These are phyloP conservation scores for Amphipyra berbera DNA, from an alignment of 2,888 invertebrate species.

Conservation along the genomic window DNA sequence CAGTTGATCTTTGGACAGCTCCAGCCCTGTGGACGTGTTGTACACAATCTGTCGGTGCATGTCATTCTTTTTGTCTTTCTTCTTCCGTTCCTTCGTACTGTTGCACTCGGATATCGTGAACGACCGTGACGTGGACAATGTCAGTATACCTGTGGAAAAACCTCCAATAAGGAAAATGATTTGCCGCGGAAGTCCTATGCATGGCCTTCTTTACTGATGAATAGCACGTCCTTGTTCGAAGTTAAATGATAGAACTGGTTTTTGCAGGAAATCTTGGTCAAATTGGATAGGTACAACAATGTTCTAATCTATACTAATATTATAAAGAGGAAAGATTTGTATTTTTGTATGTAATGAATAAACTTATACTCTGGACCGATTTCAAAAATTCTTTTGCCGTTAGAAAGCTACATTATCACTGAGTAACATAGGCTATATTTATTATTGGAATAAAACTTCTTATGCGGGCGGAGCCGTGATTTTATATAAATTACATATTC, in stretches of 20 bases:
- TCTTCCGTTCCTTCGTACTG: constrained; percentile 73
- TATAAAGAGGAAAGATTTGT: too few relatives aligned
- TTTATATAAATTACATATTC: neutral
- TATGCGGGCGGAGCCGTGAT: too few relatives aligned
- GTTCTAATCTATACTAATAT: too few relatives aligned
- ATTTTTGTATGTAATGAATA: too few relatives aligned
- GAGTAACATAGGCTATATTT: too few relatives aligned
- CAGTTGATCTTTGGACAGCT: constrained; percentile 91
- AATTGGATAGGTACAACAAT: neutral
- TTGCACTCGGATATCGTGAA: constrained; percentile 84
- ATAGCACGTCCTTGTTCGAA: constrained; percentile 15
- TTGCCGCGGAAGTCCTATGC: constrained; percentile 19
- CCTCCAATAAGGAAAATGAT: constrained; percentile 31
- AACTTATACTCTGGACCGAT: too few relatives aligned
- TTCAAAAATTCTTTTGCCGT: too few relatives aligned
- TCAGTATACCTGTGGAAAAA: constrained; percentile 72
- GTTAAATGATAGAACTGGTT: constrained; percentile 7
- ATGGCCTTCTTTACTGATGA: constrained; percentile 10
- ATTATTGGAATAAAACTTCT: too few relatives aligned
- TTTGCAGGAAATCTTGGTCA: constrained; percentile 1
- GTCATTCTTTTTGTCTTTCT: constrained; percentile 77
- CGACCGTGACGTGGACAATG: constrained; percentile 79
- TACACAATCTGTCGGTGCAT: constrained; percentile 87
- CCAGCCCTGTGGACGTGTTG: constrained; percentile 89
- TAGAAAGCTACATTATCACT: too few relatives aligned